Conservation (phyloP, 2,888 invertebrate species). For the Melipona beecheii region DNA sequence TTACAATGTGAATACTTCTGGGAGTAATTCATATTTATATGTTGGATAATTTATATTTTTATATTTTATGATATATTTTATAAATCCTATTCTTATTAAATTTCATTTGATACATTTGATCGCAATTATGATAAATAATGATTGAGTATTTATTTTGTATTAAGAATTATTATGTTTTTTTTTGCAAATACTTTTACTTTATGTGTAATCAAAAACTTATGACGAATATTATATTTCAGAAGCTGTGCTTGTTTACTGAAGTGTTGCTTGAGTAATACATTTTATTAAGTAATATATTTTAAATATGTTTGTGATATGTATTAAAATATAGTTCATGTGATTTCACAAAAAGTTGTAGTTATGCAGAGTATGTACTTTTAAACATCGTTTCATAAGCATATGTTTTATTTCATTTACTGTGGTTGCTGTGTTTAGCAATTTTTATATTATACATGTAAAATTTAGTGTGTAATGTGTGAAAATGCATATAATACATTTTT, state of each 20-base stretch:
- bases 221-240: constrained; percentile 17
- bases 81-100: neutral
- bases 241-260: constrained; percentile 38
- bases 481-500: constrained; percentile 1
- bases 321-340: constrained; percentile 27
- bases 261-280: constrained; percentile 39
- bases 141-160: neutral
- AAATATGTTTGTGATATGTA: constrained; percentile 31
- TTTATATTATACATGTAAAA: constrained; percentile 17
- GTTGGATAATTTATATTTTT: constrained; percentile 15
- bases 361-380: constrained; percentile 2
- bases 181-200: neutral
- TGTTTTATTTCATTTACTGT: constrained; percentile 27
- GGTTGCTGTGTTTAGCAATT: constrained; percentile 28
- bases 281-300: constrained; percentile 28
- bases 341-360: constrained; percentile 20
- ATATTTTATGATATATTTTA: constrained; percentile 4
- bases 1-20: constrained; percentile 23
- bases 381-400: constrained; percentile 9
- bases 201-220: constrained; percentile 14
- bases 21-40: constrained; percentile 32
- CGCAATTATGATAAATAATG: neutral
- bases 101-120: constrained; percentile 4
- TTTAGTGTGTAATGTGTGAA: neutral
- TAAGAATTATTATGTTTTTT: constrained; percentile 9